These are phyloP conservation scores for Nebria salina DNA, from an alignment of 2,888 invertebrate species.

Conservation along the genomic window DNA sequence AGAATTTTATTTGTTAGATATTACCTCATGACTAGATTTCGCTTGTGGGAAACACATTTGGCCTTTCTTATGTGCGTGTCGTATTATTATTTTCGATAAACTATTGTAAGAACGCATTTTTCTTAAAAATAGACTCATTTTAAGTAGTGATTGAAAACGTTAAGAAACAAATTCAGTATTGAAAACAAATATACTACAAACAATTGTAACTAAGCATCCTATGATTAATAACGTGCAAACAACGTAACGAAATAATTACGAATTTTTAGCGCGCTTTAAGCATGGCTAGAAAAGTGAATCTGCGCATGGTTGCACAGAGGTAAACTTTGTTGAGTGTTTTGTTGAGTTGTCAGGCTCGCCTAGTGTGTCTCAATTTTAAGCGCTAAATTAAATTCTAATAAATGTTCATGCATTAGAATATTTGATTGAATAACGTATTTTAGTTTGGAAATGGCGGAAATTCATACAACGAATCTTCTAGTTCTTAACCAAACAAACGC, in stretches of 20 bases:
- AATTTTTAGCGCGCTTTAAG: not conserved
- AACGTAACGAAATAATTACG: not conserved
- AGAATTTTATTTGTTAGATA: too few species aligned
- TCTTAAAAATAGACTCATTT: not conserved
- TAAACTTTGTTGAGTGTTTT: not conserved
- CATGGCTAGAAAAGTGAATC: not conserved
- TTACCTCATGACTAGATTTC: not conserved
- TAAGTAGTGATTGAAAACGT: not conserved
- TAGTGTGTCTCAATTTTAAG: not conserved
- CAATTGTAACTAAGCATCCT: not conserved
- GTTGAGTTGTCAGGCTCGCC: too few species aligned
- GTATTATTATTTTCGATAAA: not conserved
- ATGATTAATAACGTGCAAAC: not conserved
- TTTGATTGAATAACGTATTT: not conserved
- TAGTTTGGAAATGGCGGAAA: constrained; percentile 13
- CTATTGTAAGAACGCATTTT: not conserved
- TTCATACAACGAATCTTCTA: not conserved
- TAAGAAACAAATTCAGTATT: not conserved
- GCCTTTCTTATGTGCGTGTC: not conserved
- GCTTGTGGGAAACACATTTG: not conserved
- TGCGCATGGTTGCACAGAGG: not conserved
- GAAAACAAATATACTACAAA: not conserved
- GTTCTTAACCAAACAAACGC: constrained; percentile 43
- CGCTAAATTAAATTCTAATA: not conserved
- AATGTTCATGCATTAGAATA: not conserved